Evolutionary conservation across 2,888 invertebrate species (phyloP).

Genomic region (Lepidochrysops patricia): DNA sequence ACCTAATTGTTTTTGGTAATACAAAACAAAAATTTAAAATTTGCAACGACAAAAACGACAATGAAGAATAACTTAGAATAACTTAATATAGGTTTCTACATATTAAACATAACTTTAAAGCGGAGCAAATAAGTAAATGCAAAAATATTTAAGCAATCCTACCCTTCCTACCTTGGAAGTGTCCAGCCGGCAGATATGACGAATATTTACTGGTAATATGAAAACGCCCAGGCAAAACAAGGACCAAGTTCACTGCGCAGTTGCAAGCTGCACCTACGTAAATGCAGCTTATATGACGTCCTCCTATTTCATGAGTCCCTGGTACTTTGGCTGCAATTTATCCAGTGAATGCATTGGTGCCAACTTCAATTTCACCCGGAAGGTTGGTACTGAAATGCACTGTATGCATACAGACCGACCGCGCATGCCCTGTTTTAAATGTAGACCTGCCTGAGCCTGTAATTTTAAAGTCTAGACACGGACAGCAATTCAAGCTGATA

Average conservation of each 20-base stretch:
- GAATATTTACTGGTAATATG: not conserved
- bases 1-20: too few relatives aligned
- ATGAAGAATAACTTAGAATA: too few relatives aligned
- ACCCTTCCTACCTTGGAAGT: not conserved
- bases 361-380: slow-evolving; percentile 20
- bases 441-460: not conserved
- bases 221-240: slow-evolving; percentile 11
- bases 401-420: slow-evolving; percentile 21
- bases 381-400: slow-evolving; percentile 24
- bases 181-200: not conserved
- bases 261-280: slow-evolving; percentile 29
- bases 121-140: too few relatives aligned
- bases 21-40: too few relatives aligned
- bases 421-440: slow-evolving; percentile 26
- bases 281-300: slow-evolving; percentile 21
- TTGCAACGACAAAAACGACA: too few relatives aligned
- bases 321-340: slow-evolving; percentile 27
- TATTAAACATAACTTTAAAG: too few relatives aligned
- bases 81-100: too few relatives aligned
- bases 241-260: slow-evolving; percentile 25
- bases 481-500: not conserved
- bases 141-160: too few relatives aligned
- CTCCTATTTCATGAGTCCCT: slow-evolving; percentile 28
- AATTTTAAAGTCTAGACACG: slow-evolving; percentile 4
- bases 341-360: slow-evolving; percentile 22